Conservation (phyloP, 2,888 invertebrate genomes). For the Drosophila ezoana region DNA sequence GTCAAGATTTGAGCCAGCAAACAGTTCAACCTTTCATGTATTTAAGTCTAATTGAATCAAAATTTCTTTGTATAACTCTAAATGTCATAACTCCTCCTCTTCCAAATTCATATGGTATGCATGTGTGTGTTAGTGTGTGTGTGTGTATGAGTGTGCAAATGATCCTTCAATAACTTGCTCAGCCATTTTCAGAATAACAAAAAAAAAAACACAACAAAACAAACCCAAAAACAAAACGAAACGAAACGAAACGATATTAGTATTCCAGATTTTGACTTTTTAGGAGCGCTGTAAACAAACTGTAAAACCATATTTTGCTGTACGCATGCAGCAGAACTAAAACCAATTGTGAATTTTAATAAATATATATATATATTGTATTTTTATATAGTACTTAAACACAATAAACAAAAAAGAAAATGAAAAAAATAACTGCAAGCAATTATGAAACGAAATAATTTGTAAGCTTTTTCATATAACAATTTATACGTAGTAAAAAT, state of each 20-base stretch:
- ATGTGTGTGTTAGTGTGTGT: conserved; percentile 16
- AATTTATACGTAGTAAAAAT: conserved; percentile 73
- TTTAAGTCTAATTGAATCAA: conserved; percentile 5
- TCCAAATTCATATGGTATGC: conserved; percentile 17
- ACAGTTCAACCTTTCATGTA: conserved; percentile 1
- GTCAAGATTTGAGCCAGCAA: neutral
- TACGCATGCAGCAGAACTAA: conserved; percentile 52
- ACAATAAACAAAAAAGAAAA: conserved; percentile 43
- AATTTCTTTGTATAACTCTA: conserved; percentile 22
- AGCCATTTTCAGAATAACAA: conserved; percentile 36
- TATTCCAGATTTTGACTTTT: conserved; percentile 64
- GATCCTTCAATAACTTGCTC: conserved; percentile 42
- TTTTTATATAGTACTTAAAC: conserved; percentile 76
- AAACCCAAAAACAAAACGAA: neutral
- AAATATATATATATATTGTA: conserved; percentile 65
- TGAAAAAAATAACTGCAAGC: conserved; percentile 52
- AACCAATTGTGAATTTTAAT: conserved; percentile 76
- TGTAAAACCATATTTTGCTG: conserved; percentile 64
- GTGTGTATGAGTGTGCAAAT: conserved; percentile 17
- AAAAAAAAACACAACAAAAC: neutral
- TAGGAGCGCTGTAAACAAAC: conserved; percentile 49
- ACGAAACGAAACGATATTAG: conserved; percentile 38
- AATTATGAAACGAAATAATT: conserved; percentile 75
- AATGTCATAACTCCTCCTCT: conserved; percentile 19
- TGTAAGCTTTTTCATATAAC: conserved; percentile 73